phyloP scores from a whole-genome alignment of 2,888 invertebrate species.

The Salpingus planirostris region DNA sequence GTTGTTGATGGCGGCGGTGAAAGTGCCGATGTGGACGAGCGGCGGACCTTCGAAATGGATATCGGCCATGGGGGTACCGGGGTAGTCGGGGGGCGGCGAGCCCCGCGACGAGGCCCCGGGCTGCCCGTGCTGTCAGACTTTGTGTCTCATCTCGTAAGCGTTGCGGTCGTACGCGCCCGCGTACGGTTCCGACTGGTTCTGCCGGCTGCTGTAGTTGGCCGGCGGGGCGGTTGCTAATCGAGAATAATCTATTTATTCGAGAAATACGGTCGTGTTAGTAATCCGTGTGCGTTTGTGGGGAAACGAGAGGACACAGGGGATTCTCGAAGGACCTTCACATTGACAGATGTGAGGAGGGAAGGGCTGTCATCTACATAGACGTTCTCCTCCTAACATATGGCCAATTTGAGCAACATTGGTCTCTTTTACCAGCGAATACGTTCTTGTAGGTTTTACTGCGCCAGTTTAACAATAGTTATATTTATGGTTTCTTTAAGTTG shows the following conservation, averaged over 20 bases:
- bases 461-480: too few species aligned
- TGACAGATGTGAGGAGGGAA: too few species aligned
- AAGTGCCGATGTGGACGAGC: conserved; percentile 5
- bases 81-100: conserved; percentile 41
- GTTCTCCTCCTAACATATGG: too few species aligned
- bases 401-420: too few species aligned
- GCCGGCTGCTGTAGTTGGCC: conserved; percentile 29
- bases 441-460: too few species aligned
- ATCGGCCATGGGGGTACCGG: conserved; percentile 36
- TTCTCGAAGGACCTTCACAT: too few species aligned
- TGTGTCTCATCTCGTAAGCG: conserved; percentile 69
- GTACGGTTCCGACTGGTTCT: conserved; percentile 54
- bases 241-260: conserved; percentile 32
- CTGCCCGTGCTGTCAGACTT: conserved; percentile 50
- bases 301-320: too few species aligned
- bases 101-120: conserved; percentile 25
- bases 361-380: too few species aligned
- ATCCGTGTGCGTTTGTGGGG: too few species aligned
- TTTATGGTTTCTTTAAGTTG: too few species aligned
- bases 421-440: too few species aligned
- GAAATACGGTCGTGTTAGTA: not conserved
- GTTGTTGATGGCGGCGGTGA: conserved; percentile 2
- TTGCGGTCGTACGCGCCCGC: conserved; percentile 62
- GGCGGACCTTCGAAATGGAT: conserved; percentile 29
- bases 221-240: conserved; percentile 43